These are phyloP conservation scores for Volucella zonaria DNA, from an alignment of 2,888 invertebrate species.

Conservation along the genomic window DNA sequence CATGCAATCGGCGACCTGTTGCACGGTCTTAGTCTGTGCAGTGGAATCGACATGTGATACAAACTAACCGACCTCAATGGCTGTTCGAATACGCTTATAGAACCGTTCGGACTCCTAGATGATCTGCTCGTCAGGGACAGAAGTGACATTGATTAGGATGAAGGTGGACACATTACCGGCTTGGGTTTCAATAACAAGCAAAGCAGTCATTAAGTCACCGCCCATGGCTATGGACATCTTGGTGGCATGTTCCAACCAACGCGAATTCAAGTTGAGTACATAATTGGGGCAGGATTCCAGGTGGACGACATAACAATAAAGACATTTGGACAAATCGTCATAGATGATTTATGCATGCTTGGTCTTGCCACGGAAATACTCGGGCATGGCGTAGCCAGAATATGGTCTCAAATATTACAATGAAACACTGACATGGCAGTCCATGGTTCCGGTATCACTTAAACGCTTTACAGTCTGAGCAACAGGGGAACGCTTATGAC, in stretches of 20 bases:
- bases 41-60: slow-evolving; percentile 99
- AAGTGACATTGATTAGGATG: slow-evolving; percentile 99
- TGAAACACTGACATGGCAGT: slow-evolving; percentile 98
- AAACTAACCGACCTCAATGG: slow-evolving; percentile 99
- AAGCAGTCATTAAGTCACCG: slow-evolving; percentile 97
- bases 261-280: slow-evolving; percentile 99
- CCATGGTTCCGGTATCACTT: slow-evolving; percentile 95
- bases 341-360: slow-evolving; percentile 99
- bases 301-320: slow-evolving; percentile 98
- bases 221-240: slow-evolving; percentile 98
- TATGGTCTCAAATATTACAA: slow-evolving; percentile 99
- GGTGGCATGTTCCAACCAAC: slow-evolving; percentile 98
- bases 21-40: slow-evolving; percentile 99
- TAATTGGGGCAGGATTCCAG: no score
- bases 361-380: slow-evolving; percentile 99
- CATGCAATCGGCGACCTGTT: slow-evolving; percentile 99
- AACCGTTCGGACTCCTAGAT: slow-evolving; percentile 99
- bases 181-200: slow-evolving; percentile 99
- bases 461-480: slow-evolving; percentile 97
- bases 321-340: slow-evolving; percentile 99
- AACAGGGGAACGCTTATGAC: slow-evolving; percentile 99
- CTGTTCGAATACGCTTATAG: slow-evolving; percentile 99
- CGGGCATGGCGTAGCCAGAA: slow-evolving; percentile 99
- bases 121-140: slow-evolving; percentile 99
- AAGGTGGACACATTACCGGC: slow-evolving; percentile 99